Evolutionary conservation across 2,888 invertebrate genomes (phyloP).

Genomic region (Drosophila planitibia): DNA sequence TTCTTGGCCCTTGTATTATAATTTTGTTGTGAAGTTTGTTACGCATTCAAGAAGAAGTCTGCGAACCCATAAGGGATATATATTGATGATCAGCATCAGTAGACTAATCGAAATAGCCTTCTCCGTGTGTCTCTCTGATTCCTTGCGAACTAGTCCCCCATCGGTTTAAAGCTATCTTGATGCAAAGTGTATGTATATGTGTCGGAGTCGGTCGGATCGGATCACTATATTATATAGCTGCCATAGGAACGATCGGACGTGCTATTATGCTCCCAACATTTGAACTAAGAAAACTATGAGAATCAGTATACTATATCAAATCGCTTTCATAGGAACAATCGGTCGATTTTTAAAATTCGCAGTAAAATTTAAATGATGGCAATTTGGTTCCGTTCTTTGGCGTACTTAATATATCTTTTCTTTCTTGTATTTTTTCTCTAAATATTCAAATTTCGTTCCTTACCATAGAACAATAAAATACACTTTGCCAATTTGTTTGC

Average conservation of each 20-base stretch:
- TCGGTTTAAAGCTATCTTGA: too few relatives aligned
- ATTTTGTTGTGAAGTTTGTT: not conserved
- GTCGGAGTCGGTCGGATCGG: too few relatives aligned
- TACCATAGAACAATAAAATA: slow-evolving; percentile 17
- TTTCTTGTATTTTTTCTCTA: not conserved
- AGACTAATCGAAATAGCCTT: too few relatives aligned
- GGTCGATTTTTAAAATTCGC: not conserved
- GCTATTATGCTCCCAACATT: not conserved
- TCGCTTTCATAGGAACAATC: not conserved
- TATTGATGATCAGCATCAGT: not conserved
- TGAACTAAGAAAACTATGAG: not conserved
- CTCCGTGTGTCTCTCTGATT: too few relatives aligned
- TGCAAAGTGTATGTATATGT: too few relatives aligned
- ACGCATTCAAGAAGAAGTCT: not conserved
- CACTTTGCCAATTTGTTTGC: slow-evolving; percentile 44
- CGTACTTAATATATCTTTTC: not conserved
- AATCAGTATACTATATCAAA: not conserved
- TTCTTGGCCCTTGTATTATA: not conserved
- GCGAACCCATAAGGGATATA: not conserved
- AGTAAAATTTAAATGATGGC: not conserved
- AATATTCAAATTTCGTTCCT: slow-evolving; percentile 14
- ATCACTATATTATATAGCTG: too few relatives aligned
- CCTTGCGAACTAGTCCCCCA: too few relatives aligned
- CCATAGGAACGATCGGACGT: not conserved
- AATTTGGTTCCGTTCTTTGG: not conserved